Base-by-base conservation (phyloP, 2,888 invertebrate species). In the Drosophila helvetica region DNA sequence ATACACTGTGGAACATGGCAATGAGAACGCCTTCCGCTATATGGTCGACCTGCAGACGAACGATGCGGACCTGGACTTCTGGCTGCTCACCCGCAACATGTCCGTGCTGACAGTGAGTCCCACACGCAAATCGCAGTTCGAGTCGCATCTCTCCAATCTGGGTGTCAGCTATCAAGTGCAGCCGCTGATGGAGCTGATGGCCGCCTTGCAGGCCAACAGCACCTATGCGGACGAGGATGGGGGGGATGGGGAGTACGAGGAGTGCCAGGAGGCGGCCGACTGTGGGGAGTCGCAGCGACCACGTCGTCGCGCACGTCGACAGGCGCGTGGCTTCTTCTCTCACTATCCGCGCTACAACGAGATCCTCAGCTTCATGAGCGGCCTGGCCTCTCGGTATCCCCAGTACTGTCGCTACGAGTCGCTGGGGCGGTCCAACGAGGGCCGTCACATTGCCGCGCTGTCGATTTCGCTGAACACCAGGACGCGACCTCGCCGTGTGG, bases 51-150 rank as follows among this genome's bases (percentile, higher is more conserved):
- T 92, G 53, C 91, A 91, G 74, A 89, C 86, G 1, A 84, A 83
- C 10, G 86, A 84, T 27, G 79, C 87, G 4, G 81, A 86, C 33
- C 69, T 92, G 66, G 92, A 92, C 66, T 92, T 92, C 63, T 92
- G 92, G 92, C 74, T 91, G 33, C 78, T 92, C 7, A 86, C 92
- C 15, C 86, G 90, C 5, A 92, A 92, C 63, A 79, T 88, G 80
- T 91, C 92, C 64, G 86, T 92, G 5, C 80, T 92, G 38, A 86
- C 91, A 4, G 92, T 91, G n/a, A 78, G 89, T 10, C 91, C 92
- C 0, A 58, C 62, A 25, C 71, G 81, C 55, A 89, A 91, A 61
- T 64, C 77, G 0, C 66, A 79, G 50, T 91, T 92, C 47, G 91
- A 92, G 70, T 59, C 85, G 38, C 82, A 86, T 3, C 78, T 92